Base-by-base conservation (phyloP, 2,113 vertebrate species). In the Varanus komodoensis region DNA sequence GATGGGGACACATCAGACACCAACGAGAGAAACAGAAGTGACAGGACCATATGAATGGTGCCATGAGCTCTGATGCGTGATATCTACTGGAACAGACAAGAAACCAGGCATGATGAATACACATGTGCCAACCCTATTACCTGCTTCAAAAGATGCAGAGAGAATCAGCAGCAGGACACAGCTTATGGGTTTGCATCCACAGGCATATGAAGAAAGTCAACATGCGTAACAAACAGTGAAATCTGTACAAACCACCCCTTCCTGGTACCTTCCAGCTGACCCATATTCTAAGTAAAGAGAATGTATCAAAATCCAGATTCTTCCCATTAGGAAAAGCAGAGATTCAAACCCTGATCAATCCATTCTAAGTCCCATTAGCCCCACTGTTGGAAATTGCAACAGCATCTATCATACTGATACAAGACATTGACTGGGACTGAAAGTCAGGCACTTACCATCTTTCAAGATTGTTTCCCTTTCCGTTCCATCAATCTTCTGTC, bases 401-500 rank as follows among this genome's bases (percentile, higher is more conserved):
- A 90, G 34, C 21, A 54, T 34, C 57, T 85, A 79, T 29, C 8
- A 44, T 17, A 38, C 23, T 77, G 25, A 57, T 21, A 38, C 25
- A 38, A n/a, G 2, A 50, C 32, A 64, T 25, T 61, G 54, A 12
- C 6, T 12, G 69, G 1, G 1, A 44, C 1, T 0, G 0, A 14
- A 1, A 9, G 29, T 61, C 8, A 3, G 48, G 38, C 2, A 7
- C 97, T 32, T 89, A 99, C 99, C 99, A 0, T 99, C 98, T 95
- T 99, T 99, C 38, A 99, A 97, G 90, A 99, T 99, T 92, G 98
- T 98, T 93, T 99, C 99, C 32, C 99, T 95, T 92, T 98, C 99
- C 0, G 97, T 99, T 94, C 99, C 99, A 0, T 99, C 99, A 0
- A 99, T 98, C 96, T 99, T 99, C 97, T 99, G 99, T 34, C 99